These are phyloP conservation scores for Oligia strigilis DNA, from an alignment of 2,888 invertebrate genomes.

Conservation along the genomic window DNA sequence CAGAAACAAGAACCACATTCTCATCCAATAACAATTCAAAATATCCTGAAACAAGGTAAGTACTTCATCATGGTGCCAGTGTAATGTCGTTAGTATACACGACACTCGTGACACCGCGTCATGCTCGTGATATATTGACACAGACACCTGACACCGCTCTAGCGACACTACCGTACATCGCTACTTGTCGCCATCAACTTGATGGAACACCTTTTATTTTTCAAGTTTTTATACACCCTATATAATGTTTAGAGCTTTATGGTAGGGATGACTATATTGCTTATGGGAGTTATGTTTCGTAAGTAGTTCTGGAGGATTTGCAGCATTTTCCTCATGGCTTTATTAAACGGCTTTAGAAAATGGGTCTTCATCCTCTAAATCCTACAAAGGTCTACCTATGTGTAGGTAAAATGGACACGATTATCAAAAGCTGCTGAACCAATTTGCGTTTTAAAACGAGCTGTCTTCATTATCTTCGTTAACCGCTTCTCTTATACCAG, in stretches of 20 bases:
- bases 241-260: constrained; percentile 23
- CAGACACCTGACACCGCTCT: constrained; percentile 54
- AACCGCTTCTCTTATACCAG: not conserved
- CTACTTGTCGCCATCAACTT: constrained; percentile 50
- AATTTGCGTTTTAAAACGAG: not conserved
- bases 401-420: not conserved
- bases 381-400: not conserved
- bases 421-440: not conserved
- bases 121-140: constrained; percentile 52
- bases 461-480: not conserved
- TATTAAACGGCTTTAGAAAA: not conserved
- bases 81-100: constrained; percentile 48
- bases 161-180: constrained; percentile 50
- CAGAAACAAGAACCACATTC: not conserved
- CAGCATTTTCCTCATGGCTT: not conserved
- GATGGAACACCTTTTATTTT: constrained; percentile 61
- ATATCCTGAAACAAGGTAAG: constrained; percentile 29
- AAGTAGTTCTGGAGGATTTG: constrained; percentile 1
- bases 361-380: not conserved
- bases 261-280: constrained; percentile 2
- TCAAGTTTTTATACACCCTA: constrained; percentile 38
- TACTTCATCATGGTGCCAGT: constrained; percentile 41
- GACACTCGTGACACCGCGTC: constrained; percentile 57
- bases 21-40: not conserved
- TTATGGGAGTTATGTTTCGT: constrained; percentile 15